Evolutionary conservation across 2,888 invertebrate species (phyloP).

Genomic region (Ornithoptera priamus): DNA sequence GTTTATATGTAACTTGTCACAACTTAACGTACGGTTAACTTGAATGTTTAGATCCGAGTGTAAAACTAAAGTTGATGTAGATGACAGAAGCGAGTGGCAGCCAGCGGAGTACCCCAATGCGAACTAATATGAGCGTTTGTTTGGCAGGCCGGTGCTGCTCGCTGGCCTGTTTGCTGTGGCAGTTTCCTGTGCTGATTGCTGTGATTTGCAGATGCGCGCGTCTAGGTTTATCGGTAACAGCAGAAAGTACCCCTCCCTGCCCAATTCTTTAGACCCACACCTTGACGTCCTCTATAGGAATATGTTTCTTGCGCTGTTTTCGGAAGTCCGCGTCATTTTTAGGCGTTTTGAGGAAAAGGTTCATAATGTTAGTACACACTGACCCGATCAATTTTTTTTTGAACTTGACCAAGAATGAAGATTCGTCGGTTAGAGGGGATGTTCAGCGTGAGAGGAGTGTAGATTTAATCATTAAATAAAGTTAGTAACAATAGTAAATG

Average conservation of each 20-base stretch:
- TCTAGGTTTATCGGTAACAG: constrained; percentile 63
- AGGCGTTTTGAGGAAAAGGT: constrained; percentile 28
- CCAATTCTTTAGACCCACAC: constrained; percentile 35
- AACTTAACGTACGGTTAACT: background rate
- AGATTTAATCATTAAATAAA: constrained; percentile 26
- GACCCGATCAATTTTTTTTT: constrained; percentile 32
- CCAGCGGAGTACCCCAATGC: constrained; percentile 36
- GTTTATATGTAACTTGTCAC: background rate
- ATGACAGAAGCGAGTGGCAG: constrained; percentile 12
- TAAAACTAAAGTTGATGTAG: background rate
- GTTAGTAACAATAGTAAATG: constrained; percentile 11
- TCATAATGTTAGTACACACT: background rate
- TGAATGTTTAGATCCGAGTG: background rate
- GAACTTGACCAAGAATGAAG: constrained; percentile 33
- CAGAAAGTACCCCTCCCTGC: constrained; percentile 55
- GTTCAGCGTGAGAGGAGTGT: constrained; percentile 13
- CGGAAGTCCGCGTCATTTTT: constrained; percentile 12
- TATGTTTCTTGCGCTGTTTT: constrained; percentile 28
- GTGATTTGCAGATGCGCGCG: constrained; percentile 72
- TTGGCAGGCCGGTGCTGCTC: constrained; percentile 79
- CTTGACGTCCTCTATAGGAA: constrained; percentile 35
- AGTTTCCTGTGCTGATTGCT: constrained; percentile 76
- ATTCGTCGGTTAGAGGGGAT: constrained; percentile 14
- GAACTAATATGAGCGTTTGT: constrained; percentile 72
- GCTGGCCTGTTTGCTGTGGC: constrained; percentile 79